Conservation (phyloP, 2,888 invertebrate species). For the Phorcus lineatus region DNA sequence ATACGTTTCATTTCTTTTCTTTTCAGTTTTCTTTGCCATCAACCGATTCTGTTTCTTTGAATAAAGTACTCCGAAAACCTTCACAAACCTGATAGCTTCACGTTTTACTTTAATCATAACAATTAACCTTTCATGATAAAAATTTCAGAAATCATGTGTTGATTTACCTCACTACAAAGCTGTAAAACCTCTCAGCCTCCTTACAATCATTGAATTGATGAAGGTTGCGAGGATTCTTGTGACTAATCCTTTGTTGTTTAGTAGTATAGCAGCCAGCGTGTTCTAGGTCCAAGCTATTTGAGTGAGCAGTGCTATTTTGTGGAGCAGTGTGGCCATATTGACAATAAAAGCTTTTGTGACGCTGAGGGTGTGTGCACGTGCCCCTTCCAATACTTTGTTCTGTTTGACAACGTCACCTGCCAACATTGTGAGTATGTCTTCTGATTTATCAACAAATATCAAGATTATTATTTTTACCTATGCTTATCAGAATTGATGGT, state of each 20-base stretch:
- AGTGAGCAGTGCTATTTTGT: slow-evolving; percentile 26
- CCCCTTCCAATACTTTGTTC: slow-evolving; percentile 10
- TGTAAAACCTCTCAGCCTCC: no score
- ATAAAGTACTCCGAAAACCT: no score
- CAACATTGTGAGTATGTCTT: slow-evolving; percentile 21
- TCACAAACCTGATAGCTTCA: no score
- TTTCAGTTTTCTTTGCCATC: no score
- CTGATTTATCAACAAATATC: no score
- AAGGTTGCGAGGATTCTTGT: neutral
- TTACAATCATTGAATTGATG: neutral
- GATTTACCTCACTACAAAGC: no score
- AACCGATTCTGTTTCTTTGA: no score
- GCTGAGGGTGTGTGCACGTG: slow-evolving; percentile 17
- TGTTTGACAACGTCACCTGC: slow-evolving; percentile 1
- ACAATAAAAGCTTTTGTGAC: slow-evolving; percentile 22
- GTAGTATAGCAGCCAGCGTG: neutral
- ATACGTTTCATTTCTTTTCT: no score
- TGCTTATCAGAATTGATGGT: neutral
- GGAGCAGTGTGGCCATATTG: slow-evolving; percentile 26
- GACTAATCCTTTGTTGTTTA: neutral
- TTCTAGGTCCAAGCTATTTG: slow-evolving; percentile 27
- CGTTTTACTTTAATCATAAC: no score
- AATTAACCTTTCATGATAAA: no score
- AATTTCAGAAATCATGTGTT: no score
- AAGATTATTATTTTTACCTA: neutral